Evolutionary conservation across 2,113 vertebrate species (phyloP).

Genomic region (Nannobrachium achirus): DNA sequence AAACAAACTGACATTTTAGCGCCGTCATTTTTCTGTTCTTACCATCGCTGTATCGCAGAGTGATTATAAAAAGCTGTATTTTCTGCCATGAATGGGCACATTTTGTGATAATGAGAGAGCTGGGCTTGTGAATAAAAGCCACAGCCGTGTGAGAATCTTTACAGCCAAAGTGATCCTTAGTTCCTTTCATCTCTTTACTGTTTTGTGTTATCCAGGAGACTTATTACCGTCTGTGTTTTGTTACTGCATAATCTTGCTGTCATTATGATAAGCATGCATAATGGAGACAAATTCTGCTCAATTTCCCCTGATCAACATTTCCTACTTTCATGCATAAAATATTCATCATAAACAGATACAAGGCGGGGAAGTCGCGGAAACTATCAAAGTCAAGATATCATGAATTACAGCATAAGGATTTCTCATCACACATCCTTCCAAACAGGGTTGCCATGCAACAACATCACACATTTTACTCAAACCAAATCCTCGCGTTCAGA

Average conservation of each 20-base stretch:
- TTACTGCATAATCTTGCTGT: conserved; percentile 70
- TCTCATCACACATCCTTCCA: conserved; percentile 27
- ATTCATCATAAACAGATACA: conserved; percentile 62
- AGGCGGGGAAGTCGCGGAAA: conserved; percentile 44
- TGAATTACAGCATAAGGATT: conserved; percentile 43
- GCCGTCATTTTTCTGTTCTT: conserved; percentile 48
- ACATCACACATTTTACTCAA: conserved; percentile 28
- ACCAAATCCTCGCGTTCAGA: conserved; percentile 13
- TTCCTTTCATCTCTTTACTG: conserved; percentile 44
- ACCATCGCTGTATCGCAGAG: conserved; percentile 26
- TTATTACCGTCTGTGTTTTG: conserved; percentile 61
- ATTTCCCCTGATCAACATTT: conserved; percentile 66
- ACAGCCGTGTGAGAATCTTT: conserved; percentile 34
- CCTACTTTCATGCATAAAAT: conserved; percentile 67
- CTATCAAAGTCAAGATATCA: conserved; percentile 59
- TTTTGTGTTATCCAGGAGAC: conserved; percentile 56
- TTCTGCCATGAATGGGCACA: conserved; percentile 20
- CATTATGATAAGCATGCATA: conserved; percentile 76
- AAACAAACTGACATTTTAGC: conserved; percentile 79
- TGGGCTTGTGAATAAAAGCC: conserved; percentile 31
- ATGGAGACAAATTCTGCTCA: conserved; percentile 72
- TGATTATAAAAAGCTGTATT: conserved; percentile 15
- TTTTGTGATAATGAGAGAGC: conserved; percentile 13
- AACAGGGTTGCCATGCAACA: conserved; percentile 27
- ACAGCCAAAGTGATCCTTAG: conserved; percentile 21